Conservation (phyloP, 2,113 vertebrate genomes). For the Mirounga angustirostris region DNA sequence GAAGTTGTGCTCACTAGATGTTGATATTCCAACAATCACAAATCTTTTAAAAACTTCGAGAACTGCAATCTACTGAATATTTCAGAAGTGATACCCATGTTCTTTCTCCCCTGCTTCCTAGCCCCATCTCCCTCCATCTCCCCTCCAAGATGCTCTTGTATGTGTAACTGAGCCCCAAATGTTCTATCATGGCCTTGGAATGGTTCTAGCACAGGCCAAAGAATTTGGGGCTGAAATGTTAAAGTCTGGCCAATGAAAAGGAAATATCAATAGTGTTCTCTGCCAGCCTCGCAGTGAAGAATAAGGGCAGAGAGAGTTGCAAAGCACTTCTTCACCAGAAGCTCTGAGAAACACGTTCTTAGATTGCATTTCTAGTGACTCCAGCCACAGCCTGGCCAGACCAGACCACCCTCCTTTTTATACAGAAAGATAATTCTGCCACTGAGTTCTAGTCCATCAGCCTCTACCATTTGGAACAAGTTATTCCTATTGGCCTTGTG, state of each 20-base stretch:
- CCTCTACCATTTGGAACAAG: not conserved
- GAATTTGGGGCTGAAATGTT: not conserved
- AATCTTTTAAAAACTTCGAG: not conserved
- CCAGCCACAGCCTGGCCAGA: not conserved
- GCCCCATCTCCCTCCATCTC: not conserved
- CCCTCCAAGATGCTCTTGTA: not conserved
- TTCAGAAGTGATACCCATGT: not conserved
- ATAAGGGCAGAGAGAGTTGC: not conserved
- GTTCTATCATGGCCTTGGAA: not conserved
- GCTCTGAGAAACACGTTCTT: not conserved
- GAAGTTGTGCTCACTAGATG: slow-evolving; percentile 73
- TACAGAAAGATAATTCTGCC: slow-evolving; percentile 24
- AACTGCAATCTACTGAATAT: not conserved
- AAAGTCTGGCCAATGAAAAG: not conserved
- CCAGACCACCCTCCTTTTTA: not conserved
- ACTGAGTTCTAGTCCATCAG: not conserved
- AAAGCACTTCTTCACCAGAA: not conserved
- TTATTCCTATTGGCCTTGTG: slow-evolving; percentile 15
- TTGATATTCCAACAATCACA: slow-evolving; percentile 76
- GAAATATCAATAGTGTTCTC: not conserved
- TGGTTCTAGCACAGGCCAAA: not conserved
- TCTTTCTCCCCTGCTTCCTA: not conserved
- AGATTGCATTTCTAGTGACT: not conserved
- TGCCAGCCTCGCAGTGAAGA: not conserved
- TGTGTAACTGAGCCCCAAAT: not conserved